phyloP scores from a whole-genome alignment of 2,113 vertebrate species.

The Sclerurus mexicanus region DNA sequence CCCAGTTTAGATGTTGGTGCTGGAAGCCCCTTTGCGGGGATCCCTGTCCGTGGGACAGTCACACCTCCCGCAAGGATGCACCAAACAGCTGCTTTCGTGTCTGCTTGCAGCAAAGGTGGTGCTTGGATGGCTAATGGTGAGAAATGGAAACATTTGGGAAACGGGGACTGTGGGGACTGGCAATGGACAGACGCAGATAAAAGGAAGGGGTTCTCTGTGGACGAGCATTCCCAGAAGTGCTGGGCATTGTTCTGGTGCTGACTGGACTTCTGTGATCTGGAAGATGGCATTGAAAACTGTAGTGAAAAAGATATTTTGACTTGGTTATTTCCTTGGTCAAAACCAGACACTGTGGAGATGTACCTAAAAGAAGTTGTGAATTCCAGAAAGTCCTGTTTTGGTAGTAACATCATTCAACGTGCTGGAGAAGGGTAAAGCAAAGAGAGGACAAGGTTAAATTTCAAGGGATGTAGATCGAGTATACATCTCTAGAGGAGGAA shows the following conservation, averaged over 20 bases:
- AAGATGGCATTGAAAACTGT: background rate
- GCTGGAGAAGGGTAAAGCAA: background rate
- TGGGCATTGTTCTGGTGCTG: background rate
- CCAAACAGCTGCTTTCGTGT: accelerated
- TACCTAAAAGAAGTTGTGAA: background rate
- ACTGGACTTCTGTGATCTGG: background rate
- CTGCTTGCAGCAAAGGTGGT: background rate
- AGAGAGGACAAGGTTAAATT: background rate
- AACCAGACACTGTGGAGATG: background rate
- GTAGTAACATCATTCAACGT: background rate
- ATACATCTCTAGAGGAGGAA: background rate
- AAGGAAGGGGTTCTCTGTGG: background rate
- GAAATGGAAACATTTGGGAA: background rate
- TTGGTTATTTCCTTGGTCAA: background rate
- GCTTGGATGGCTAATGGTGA: background rate
- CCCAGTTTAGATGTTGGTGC: accelerated
- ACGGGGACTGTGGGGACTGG: too few relatives aligned
- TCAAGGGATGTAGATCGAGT: background rate
- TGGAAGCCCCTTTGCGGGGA: background rate
- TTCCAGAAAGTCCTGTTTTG: background rate
- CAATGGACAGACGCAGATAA: background rate
- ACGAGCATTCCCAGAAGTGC: background rate
- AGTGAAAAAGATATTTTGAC: background rate
- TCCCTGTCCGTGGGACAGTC: background rate
- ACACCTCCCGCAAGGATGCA: background rate